Base-by-base conservation (phyloP, 2,888 invertebrate species). In the Euspilapteryx auroguttella region DNA sequence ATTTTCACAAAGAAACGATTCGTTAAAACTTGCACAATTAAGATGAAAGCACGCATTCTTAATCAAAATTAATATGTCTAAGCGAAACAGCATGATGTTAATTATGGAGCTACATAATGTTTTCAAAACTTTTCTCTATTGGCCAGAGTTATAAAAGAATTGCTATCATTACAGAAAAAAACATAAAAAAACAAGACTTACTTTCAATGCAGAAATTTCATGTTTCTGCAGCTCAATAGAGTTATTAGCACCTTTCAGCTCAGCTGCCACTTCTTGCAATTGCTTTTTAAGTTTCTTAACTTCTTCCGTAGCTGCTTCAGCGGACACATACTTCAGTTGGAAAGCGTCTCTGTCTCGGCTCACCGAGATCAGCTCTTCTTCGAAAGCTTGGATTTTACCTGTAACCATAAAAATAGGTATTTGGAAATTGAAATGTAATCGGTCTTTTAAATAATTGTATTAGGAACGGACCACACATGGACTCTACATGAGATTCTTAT, bases 201-300 rank as follows among this genome's bases (percentile, higher is more conserved):
- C 75, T 46, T 73, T 75, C 3, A 75, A 40, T 17, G 75, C 71
- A 29, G 40, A 39, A 37, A 68, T 51, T 49, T 75, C 73, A 43
- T 75, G 59, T 44, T 45, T 79, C 35, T 71, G 66, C 30, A 69
- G 39, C 36, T 69, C 65, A 35, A 65, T 53, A n/a, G 55, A 78
- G 26, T 66, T 69, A 26, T 53, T 57, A 4, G 71, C 58, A 14
- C 66, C 66, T 7, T 39, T 24, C 21, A 73, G 35, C 37, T 80
- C 68, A 27, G 64, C 61, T 32, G 65, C 77, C 9, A 79, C 39
- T 25, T 79, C 79, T 25, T 79, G 79, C 17, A 80, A 55, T 37
- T 77, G 66, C 35, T 68, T 69, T 37, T 77, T 78, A 37, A 84
- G 75, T 37, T 56, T 82, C 55, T 49, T 80, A 48, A 40, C 78